Evolutionary conservation across 2,797 vertebrate genomes (phyloP).

Genomic region (Cetoscarus ocellatus): DNA sequence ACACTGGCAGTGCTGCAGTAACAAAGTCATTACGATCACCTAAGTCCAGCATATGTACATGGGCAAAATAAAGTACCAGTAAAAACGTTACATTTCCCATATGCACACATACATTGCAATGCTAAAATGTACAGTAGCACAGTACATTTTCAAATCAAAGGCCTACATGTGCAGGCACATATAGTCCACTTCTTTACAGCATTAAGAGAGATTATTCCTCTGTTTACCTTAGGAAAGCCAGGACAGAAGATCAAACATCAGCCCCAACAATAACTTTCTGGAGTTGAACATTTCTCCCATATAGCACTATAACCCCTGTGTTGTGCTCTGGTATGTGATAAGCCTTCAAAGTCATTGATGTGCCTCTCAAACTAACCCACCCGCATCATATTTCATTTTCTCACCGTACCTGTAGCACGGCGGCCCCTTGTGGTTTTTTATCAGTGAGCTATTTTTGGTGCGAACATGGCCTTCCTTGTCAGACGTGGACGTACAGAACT

Average conservation of each 20-base stretch:
- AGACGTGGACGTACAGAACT: conserved; percentile 41
- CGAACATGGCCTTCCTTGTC: conserved; percentile 46
- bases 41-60: too few species aligned
- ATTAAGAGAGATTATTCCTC: conserved; percentile 6
- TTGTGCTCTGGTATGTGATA: conserved; percentile 51
- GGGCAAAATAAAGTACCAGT: too few species aligned
- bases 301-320: conserved; percentile 10
- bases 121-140: neutral
- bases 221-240: conserved; percentile 32
- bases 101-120: neutral
- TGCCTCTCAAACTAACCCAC: conserved; percentile 39
- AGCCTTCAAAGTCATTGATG: conserved; percentile 56
- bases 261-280: conserved; percentile 11
- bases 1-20: too few species aligned
- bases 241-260: conserved; percentile 33
- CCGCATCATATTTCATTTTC: conserved; percentile 52
- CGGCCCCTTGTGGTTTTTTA: conserved; percentile 37
- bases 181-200: conserved; percentile 5
- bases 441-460: conserved; percentile 58
- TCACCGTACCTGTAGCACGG: conserved; percentile 59
- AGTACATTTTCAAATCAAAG: neutral
- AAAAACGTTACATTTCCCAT: too few species aligned
- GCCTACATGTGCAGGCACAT: neutral
- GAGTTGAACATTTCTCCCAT: conserved; percentile 22
- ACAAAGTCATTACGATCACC: too few species aligned